Base-by-base conservation (phyloP, 1,140 invertebrate species). In the Thaumatotibia leucotreta region DNA sequence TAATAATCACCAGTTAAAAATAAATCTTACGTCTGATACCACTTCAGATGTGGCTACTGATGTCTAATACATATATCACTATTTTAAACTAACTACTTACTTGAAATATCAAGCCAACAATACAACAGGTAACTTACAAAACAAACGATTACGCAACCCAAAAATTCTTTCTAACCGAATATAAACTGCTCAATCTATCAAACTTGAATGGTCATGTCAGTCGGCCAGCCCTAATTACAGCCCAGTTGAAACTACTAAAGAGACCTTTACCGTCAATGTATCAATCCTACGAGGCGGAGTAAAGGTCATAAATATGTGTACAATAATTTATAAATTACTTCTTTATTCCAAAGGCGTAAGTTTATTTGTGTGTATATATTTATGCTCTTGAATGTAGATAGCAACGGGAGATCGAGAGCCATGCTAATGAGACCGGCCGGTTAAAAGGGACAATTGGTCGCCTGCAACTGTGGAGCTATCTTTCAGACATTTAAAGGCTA, bases 231-330 rank as follows among this genome's bases (percentile, higher is more conserved):
- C 77, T 84, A 87, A 89, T 87, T 82, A 84, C 77, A 65, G 63
- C 63, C 35, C 49, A 64, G 66, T 73, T 71, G 32, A 64, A 76
- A 73, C 70, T 62, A 78, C 73, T 80, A 82, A 82, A 80, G 67
- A 82, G 79, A 79, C 75, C 77, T 84, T 88, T 82, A 79, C 74
- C 75, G 78, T 83, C 79, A 81, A 89, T 76, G 81, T 87, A 84
- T 88, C 87, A 88, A 88, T 89, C 84, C 72, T 68, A 74, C 11
- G 14, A 27, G 71, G 73, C 33, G 2, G 10, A 9, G 10, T n/a
- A 10, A n/a, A n/a, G n/a, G n/a, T n/a, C n/a, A n/a, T n/a, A n/a
- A n/a, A n/a, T n/a, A n/a, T n/a, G n/a, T n/a, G 33, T 39, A 10
- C 2, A 11, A n/a, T n/a, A 39, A 9, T 39, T 39, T 4, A 9